Base-by-base conservation (phyloP, 2,888 invertebrate species). In the Dastarcus helophoroides region DNA sequence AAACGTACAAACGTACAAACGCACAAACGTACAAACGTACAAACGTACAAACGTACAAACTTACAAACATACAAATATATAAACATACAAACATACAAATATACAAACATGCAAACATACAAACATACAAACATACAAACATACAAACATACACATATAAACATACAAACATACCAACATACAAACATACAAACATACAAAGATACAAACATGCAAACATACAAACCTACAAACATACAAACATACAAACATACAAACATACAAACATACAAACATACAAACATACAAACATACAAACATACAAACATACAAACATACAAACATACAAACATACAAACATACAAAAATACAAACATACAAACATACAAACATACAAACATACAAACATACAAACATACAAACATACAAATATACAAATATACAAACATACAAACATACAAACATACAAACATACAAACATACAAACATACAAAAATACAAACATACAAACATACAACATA, bases 241-340 rank as follows among this genome's bases (percentile, higher is more conserved):
- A 24, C 13, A 24, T 12, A 24, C 13, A 24, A n/a, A 24, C 13
- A 24, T 24, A 24, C 13, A 24, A 11, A 24, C 13, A 24, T 24
- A 24, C 13, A 24, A 11, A 24, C 13, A 24, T 24, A 24, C 13
- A 24, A 11, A 24, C 13, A 24, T 24, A 24, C 13, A 24, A 11
- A 24, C 13, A 24, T 24, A 24, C 13, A 24, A 11, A 24, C 13
- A 24, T 24, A 24, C 13, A 24, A 11, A 24, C 13, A 24, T 24
- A 24, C 13, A 24, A 11, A 24, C 13, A 24, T 24, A 24, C 13
- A 24, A 11, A 24, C 13, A 24, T 24, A 24, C 13, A 4, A 11
- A 8, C 23, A 8, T 23, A 8, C 10, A 23, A 8, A 8, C 5
- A 23, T 23, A 8, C 10, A 8, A 8, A 8, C 6, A 8, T 23